Percentiles rank a stretch among this genome's conserved stretches.
Evolutionary conservation across 2,797 vertebrate species (phyloP).

Genomic region (Chloroceryle inda): DNA sequence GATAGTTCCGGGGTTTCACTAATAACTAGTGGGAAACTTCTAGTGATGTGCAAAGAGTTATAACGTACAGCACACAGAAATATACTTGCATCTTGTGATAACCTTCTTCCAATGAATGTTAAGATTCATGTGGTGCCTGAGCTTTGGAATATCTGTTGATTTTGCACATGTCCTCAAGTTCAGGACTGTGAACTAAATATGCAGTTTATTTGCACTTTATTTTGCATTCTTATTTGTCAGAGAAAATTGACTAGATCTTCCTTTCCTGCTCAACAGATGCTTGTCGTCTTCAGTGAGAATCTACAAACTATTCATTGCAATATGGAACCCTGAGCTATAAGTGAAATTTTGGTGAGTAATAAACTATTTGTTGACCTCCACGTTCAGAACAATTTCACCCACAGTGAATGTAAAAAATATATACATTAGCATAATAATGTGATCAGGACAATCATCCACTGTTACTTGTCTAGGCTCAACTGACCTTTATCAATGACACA

Average conservation of each 20-base stretch:
- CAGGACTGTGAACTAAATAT: neutral
- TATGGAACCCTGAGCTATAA: neutral
- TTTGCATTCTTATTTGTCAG: neutral
- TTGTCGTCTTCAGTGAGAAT: neutral
- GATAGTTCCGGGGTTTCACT: neutral
- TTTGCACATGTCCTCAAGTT: neutral
- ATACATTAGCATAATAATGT: neutral
- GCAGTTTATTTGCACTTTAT: neutral
- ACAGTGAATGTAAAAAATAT: neutral
- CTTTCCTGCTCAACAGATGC: neutral
- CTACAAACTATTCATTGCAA: neutral
- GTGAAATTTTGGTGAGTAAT: neutral
- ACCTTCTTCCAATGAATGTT: neutral
- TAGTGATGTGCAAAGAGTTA: neutral
- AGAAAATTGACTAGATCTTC: neutral
- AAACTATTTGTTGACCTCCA: neutral
- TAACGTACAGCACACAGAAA: accelerated
- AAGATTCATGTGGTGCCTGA: neutral
- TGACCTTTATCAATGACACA: neutral
- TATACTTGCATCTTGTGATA: neutral
- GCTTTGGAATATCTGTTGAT: neutral
- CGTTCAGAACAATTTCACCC: neutral
- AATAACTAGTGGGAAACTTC: neutral
- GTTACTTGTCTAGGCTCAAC: neutral
- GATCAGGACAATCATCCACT: neutral